A percentile compares a stretch with the other conserved stretches of the same genome.
Conservation (phyloP, 2,888 invertebrate species). For the Drosophila vallismaia region DNA sequence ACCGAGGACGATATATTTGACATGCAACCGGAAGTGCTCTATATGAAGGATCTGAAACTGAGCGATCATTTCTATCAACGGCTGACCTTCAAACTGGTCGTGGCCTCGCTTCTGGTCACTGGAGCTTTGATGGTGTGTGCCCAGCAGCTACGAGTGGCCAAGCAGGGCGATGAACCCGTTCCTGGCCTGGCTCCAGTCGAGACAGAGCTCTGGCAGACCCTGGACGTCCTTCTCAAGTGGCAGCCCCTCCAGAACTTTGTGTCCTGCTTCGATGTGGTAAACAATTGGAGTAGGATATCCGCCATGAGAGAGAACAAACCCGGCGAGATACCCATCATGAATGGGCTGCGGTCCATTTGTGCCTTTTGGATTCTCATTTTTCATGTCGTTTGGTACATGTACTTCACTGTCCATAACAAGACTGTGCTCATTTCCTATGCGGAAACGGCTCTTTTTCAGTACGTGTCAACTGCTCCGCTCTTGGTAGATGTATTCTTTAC, state of each 20-base stretch:
- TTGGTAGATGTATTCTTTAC: conserved; percentile 84
- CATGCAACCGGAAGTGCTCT: conserved; percentile 81
- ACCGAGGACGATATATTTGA: conserved; percentile 81
- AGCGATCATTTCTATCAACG: conserved; percentile 78
- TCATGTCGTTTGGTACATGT: conserved; percentile 84
- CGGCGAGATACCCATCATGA: conserved; percentile 82
- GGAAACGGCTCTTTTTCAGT: conserved; percentile 81
- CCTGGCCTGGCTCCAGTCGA: conserved; percentile 63
- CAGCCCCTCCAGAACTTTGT: conserved; percentile 67
- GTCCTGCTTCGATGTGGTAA: conserved; percentile 81
- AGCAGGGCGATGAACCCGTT: conserved; percentile 40
- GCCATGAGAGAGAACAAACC: conserved; percentile 61
- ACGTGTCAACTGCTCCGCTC: conserved; percentile 82
- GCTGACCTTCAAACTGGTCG: conserved; percentile 76
- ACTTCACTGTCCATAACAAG: conserved; percentile 83
- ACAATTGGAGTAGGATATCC: conserved; percentile 74
- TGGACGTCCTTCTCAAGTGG: conserved; percentile 59
- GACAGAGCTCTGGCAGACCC: conserved; percentile 58
- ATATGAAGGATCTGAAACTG: conserved; percentile 82
- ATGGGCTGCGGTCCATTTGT: conserved; percentile 82
- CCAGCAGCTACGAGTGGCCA: conserved; percentile 54
- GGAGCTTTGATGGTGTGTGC: conserved; percentile 72
- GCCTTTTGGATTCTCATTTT: conserved; percentile 82
- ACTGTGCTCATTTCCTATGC: conserved; percentile 81
- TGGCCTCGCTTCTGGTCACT: conserved; percentile 67